Evolutionary conservation across 2,888 invertebrate species (phyloP).

Genomic region (Eretmocerus hayati): DNA sequence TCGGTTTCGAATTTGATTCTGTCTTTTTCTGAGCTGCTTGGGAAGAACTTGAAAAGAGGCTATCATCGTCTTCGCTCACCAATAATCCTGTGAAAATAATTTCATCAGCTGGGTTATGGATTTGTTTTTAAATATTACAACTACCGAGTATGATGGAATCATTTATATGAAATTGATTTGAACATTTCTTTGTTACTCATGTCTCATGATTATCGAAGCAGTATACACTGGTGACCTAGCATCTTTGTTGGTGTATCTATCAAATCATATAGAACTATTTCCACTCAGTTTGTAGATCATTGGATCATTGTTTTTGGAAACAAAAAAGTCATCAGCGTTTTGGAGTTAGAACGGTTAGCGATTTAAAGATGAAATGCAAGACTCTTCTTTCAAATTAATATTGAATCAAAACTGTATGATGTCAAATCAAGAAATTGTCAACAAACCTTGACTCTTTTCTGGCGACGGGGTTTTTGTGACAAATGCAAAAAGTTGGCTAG

Average conservation of each 20-base stretch:
- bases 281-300: too few relatives aligned
- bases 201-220: too few relatives aligned
- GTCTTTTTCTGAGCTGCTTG: constrained; percentile 20
- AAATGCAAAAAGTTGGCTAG: constrained; percentile 42
- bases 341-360: too few relatives aligned
- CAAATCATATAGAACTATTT: background rate
- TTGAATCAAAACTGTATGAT: background rate
- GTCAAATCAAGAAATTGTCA: background rate
- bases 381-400: too few relatives aligned
- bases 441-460: constrained; percentile 35
- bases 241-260: too few relatives aligned
- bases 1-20: constrained; percentile 15
- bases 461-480: constrained; percentile 45
- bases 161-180: background rate
- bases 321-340: too few relatives aligned
- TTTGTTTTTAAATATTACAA: background rate
- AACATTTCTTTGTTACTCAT: too few relatives aligned
- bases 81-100: constrained; percentile 15
- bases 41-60: constrained; percentile 33
- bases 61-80: constrained; percentile 36
- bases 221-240: too few relatives aligned
- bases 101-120: too few relatives aligned
- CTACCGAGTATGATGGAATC: background rate
- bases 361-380: constrained; percentile 1
- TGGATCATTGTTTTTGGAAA: too few relatives aligned